Evolutionary conservation across 2,797 vertebrate species (phyloP), one percentile per base, ranked within the genome.

Genomic region (Anas flavirostris): DNA sequence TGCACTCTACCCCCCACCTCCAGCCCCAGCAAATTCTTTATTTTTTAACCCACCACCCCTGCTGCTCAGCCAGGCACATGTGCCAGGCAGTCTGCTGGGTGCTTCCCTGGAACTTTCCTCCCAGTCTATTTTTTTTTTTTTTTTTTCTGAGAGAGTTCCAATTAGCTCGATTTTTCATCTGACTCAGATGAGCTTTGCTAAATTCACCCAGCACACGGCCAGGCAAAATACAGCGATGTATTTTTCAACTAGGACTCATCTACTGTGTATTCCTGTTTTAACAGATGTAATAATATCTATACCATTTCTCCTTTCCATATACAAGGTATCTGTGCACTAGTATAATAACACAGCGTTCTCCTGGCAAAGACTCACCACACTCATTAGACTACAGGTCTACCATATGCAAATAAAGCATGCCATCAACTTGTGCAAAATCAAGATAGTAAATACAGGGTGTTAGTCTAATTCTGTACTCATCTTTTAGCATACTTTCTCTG

Each of bases 11-110:
- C 4, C 28, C 41, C 68, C 48, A 50, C 48, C 25, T 79, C 77
- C 88, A 94, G 78, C 74, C 82, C 83, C 82, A 82, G 52, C 68
- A 82, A 74, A 91, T 90, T 48, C 8, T 55, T 94, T 94, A 55
- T 90, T 41, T 55, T 8, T 28, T 16, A 52, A 48, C 43, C 52
- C 43, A 12, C 2, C 22, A 43, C 48, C 59, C 41, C 39, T 14
- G 44, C 83, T 77, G 56, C 5, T 7, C 4, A 76, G 62, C 26
- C 56, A 73, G 37, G 67, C 33, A 23, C 39, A 5, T 0, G 1
- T 69, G 74, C 70, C 90, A 86, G 55, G 74, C 82, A 63, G 41
- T 50, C 87, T 75, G 60, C 68, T 73, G 74, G 29, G 39, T 56
- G 28, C 56, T 69, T 69, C 88, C 88, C 86, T 48, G 70, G 29